Conservation (phyloP, 2,797 vertebrate species). For the Benthosema pterotum region DNA sequence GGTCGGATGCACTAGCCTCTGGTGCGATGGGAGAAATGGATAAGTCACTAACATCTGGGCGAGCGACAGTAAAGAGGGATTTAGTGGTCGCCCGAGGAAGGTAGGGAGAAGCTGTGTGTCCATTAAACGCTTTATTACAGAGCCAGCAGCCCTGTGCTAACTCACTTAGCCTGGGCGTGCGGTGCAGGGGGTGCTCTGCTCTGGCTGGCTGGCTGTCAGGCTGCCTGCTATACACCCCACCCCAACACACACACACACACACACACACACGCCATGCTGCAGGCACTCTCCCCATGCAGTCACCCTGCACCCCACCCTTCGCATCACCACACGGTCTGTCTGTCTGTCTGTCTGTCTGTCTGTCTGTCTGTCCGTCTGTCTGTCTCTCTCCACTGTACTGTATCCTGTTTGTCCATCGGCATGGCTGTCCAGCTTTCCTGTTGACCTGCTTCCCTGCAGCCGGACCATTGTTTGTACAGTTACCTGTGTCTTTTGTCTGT, state of each 20-base stretch:
- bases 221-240: constrained; percentile 87
- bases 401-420: no score
- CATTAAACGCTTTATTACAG: constrained; percentile 99
- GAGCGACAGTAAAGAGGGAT: constrained; percentile 98
- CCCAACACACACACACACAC: constrained; percentile 10
- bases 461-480: no score
- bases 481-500: no score
- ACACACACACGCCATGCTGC: constrained; percentile 80
- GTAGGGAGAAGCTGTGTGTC: constrained; percentile 95
- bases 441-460: no score
- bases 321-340: constrained; percentile 25
- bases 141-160: constrained; percentile 97
- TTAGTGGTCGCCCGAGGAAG: constrained; percentile 97
- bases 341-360: constrained; percentile 52
- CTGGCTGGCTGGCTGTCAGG: constrained; percentile 82
- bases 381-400: no score
- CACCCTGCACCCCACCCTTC: constrained; percentile 29
- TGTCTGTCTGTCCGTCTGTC: constrained; percentile 20
- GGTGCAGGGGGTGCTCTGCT: constrained; percentile 78
- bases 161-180: constrained; percentile 92
- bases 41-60: constrained; percentile 99
- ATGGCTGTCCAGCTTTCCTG: no score
- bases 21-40: constrained; percentile 95
- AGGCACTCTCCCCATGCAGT: constrained; percentile 73
- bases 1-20: constrained; percentile 93